Base-by-base conservation (phyloP, 2,797 vertebrate species). In the Alauda arvensis region DNA sequence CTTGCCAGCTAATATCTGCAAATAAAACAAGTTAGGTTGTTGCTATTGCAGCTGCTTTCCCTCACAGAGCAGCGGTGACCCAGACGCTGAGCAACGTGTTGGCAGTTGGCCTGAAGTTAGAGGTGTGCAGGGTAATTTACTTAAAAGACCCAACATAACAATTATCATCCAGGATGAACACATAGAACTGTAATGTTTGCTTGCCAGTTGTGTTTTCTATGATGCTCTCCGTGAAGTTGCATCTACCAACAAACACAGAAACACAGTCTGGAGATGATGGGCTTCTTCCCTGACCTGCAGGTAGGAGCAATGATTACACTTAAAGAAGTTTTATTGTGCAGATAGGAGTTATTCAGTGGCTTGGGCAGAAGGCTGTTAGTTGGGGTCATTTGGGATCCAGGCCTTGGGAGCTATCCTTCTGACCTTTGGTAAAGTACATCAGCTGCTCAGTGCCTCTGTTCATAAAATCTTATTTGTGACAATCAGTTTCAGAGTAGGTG, bases 31-130 rank as follows among this genome's bases (percentile, higher is more conserved):
- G 76, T 88, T 51, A 18, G 85, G 43, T 59, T 74, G 71, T 82
- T 94, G 88, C 84, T 79, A 4, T 53, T 93, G 89, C 87, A 85
- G 74, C 75, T 87, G 80, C 87, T 77, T 89, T 89, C 51, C 45
- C 65, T 93, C 48, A 17, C 56, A 56, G 59, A 77, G 71, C 62
- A 62, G 65, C 4, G 43, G 37, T 61, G 66, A 91, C 61, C 84
- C 84, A 91, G 78, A 34, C 29, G 4, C 83, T 25, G 74, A 79
- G 71, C 46, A 86, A 37, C 7, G 1, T 5, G 1, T 33, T 94
- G 86, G 88, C 86, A 72, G 37, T 76, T 81, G 51, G 69, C 88
- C 89, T 56, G 69, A 90, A 72, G 62, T 72, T 14, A 1, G 15
- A 81, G 70, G 59, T 34, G 4, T 12, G 5, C 45, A 59, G 68